Conservation (phyloP, 2,113 vertebrate species). For the Raja brachyura region DNA sequence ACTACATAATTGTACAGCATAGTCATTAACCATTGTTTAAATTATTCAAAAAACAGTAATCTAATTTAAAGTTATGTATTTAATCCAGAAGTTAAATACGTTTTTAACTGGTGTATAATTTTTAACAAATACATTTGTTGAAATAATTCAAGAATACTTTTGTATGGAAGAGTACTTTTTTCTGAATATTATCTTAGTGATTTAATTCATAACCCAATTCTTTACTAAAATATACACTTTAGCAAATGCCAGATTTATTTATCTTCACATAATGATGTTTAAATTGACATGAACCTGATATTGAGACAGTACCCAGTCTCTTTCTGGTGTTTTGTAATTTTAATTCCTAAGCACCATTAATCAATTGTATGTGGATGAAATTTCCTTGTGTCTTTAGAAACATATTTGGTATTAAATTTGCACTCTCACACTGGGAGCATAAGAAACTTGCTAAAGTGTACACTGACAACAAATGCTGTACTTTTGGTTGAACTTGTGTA, state of each 20-base stretch:
- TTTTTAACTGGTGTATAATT: background rate
- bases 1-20: background rate
- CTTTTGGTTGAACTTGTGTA: background rate
- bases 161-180: background rate
- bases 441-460: background rate
- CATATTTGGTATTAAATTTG: background rate
- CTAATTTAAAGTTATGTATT: background rate
- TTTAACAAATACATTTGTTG: background rate
- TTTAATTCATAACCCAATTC: background rate
- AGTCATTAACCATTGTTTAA: slow-evolving; percentile 3
- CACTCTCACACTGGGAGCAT: background rate
- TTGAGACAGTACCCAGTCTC: background rate
- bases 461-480: slow-evolving; percentile 18
- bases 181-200: background rate
- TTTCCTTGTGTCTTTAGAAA: background rate
- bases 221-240: background rate
- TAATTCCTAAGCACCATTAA: background rate
- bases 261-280: too few species aligned
- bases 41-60: slow-evolving; percentile 2
- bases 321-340: background rate
- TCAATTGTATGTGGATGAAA: background rate
- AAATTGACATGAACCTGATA: background rate
- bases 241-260: background rate
- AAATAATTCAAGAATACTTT: background rate
- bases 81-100: background rate